These are phyloP conservation scores for Liodrosophila aerea DNA, from an alignment of 2,888 invertebrate species.

Conservation along the genomic window DNA sequence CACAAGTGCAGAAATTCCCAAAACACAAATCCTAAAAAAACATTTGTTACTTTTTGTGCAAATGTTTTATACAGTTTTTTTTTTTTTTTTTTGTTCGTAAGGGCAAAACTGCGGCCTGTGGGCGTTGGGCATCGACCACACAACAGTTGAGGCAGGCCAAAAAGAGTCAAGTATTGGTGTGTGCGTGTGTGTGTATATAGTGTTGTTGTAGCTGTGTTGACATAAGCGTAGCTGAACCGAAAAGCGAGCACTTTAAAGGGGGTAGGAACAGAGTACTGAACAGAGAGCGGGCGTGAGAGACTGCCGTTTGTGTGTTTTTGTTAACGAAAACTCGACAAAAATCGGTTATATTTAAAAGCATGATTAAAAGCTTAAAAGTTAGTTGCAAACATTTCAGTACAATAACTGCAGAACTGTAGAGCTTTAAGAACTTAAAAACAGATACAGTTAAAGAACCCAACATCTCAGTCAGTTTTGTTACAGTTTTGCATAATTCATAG, in stretches of 20 bases:
- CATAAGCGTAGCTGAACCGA: slow-evolving; percentile 52
- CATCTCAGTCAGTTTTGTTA: no score
- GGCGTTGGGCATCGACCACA: slow-evolving; percentile 41
- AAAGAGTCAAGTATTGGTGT: slow-evolving; percentile 29
- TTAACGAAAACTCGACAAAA: no score
- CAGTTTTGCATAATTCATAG: no score
- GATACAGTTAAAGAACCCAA: no score
- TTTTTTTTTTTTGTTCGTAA: slow-evolving; percentile 14
- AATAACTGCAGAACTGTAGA: no score
- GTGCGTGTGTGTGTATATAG: slow-evolving; percentile 16
- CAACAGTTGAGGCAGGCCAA: slow-evolving; percentile 54
- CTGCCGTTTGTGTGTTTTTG: no score
- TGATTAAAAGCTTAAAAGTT: no score
- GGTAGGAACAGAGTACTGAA: no score
- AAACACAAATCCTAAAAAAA: slow-evolving; percentile 78
- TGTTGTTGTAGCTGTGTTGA: slow-evolving; percentile 34
- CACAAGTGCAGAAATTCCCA: slow-evolving; percentile 81
- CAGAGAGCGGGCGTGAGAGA: background rate
- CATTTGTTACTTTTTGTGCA: slow-evolving; percentile 74
- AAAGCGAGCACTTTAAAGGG: slow-evolving; percentile 1
- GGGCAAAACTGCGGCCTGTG: background rate
- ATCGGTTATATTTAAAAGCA: no score
- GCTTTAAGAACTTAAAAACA: no score
- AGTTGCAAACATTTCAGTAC: no score
- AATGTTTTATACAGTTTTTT: slow-evolving; percentile 34